Base-by-base conservation (phyloP, 2,797 vertebrate species). In the Pygocentrus nattereri region DNA sequence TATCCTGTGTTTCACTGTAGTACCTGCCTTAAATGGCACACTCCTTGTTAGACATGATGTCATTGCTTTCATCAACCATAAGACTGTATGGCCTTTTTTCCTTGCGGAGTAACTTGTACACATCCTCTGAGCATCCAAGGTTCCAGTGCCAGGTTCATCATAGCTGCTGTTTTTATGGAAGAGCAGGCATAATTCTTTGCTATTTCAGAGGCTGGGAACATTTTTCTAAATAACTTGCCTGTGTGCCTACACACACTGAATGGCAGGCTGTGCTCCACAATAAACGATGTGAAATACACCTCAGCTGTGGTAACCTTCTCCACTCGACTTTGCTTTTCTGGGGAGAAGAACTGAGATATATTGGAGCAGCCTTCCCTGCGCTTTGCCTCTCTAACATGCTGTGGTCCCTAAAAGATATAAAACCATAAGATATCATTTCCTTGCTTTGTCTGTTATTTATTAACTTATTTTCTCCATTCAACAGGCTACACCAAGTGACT, bases 141-240 rank as follows among this genome's bases (percentile, higher is more conserved):
- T 62, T 83, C 78, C 70, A 84, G 62, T 81, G 70, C 69, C 69
- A 84, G 15, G 67, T 76, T 79, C 73, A 81, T 52, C 5, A 79
- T 47, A 41, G 83, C 78, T 83, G 80, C 31, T 58, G 86, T 67
- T 23, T 86, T 83, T 6, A 83, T 86, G 19, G 71, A 83, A 7
- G 71, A 86, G 82, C 80, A 84, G 34, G 58, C 80, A 86, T 79
- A 73, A 34, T 75, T 16, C 71, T 65, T 85, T 59, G 73, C 62
- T 31, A 76, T 85, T 47, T 88, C 80, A 18, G 80, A 82, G 31
- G 86, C 79, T 74, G 76, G 81, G 74, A 84, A 82, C 83, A 83
- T 83, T 64, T 87, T 83, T 61, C 75, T 83, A 27, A 85, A 79
- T 56, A 86, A 50, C 74, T 74, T 88, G 69, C 84, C 77, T 18